Evolutionary conservation across 1,140 invertebrate genomes (phyloP).

Genomic region (Sarcophaga bullata): DNA sequence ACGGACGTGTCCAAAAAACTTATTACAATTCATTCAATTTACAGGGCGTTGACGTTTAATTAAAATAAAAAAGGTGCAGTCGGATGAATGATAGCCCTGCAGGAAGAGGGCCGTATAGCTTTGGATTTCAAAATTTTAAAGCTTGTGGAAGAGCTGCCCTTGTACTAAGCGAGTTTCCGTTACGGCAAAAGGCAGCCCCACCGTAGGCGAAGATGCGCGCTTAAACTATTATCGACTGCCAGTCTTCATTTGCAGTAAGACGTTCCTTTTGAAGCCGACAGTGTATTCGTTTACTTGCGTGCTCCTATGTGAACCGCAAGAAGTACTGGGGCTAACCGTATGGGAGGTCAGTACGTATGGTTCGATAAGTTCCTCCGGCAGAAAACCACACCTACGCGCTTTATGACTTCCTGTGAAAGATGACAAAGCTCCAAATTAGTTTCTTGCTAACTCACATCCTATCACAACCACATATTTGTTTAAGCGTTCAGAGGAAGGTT

Average conservation of each 20-base stretch:
- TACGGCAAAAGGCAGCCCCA: constrained; percentile 78
- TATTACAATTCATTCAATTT: constrained; percentile 8
- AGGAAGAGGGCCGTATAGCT: constrained; percentile 69
- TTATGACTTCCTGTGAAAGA: constrained; percentile 75
- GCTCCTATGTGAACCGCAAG: constrained; percentile 82
- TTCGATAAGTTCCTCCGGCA: constrained; percentile 76
- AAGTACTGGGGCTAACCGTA: constrained; percentile 82
- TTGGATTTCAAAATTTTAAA: constrained; percentile 74
- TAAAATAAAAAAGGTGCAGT: constrained; percentile 70
- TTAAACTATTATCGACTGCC: constrained; percentile 54
- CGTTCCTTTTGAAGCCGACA: constrained; percentile 74
- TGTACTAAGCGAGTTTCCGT: constrained; percentile 75
- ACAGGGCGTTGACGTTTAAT: constrained; percentile 71
- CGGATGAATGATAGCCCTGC: constrained; percentile 66
- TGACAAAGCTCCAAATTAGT: constrained; percentile 72
- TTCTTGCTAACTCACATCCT: constrained; percentile 81
- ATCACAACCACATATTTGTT: constrained; percentile 82
- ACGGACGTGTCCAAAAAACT: not conserved
- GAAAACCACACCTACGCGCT: constrained; percentile 73
- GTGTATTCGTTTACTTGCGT: constrained; percentile 80
- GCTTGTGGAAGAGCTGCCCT: constrained; percentile 68
- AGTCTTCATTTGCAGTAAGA: constrained; percentile 49
- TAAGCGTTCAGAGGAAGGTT: constrained; percentile 84
- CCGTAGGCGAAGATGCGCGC: constrained; percentile 84
- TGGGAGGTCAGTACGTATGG: constrained; percentile 89